A percentile compares a stretch with the other conserved stretches of the same genome.
These are phyloP conservation scores for Mesopsocus fuscifrons DNA, from an alignment of 2,888 invertebrate species.

Conservation along the genomic window DNA sequence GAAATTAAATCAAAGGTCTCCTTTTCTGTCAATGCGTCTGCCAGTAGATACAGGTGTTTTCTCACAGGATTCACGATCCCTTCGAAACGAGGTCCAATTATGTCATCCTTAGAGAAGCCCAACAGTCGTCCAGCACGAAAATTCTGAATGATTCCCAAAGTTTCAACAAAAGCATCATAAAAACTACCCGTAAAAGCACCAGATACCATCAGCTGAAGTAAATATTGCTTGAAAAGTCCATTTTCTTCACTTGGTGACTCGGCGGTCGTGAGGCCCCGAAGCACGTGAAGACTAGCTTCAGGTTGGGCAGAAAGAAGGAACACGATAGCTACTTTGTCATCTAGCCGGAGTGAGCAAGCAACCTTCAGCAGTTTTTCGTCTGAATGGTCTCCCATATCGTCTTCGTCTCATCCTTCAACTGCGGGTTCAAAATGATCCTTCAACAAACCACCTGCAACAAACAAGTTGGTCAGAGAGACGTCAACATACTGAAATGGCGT, in stretches of 20 bases:
- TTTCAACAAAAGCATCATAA: not conserved
- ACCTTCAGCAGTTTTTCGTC: too few species aligned
- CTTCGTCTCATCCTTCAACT: too few species aligned
- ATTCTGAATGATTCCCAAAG: not conserved
- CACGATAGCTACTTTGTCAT: constrained; percentile 2
- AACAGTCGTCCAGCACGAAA: not conserved
- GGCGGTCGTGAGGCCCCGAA: not conserved
- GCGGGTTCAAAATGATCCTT: too few species aligned
- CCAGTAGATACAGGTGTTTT: not conserved
- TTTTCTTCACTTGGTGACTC: not conserved
- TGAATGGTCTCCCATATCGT: too few species aligned
- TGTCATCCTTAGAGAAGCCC: not conserved
- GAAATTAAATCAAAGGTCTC: not conserved
- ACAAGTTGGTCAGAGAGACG: too few species aligned
- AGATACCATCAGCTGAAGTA: too few species aligned
- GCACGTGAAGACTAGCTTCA: not conserved
- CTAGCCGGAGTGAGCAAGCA: not conserved
- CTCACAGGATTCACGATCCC: not conserved
- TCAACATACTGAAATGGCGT: too few species aligned
- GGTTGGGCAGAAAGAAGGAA: not conserved
- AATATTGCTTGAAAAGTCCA: not conserved
- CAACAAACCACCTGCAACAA: too few species aligned
- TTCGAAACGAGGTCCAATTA: not conserved
- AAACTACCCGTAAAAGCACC: not conserved
- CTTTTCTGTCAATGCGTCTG: not conserved